Conservation (phyloP, 2,888 invertebrate genomes). For the Zaprionus obscuricornis region DNA sequence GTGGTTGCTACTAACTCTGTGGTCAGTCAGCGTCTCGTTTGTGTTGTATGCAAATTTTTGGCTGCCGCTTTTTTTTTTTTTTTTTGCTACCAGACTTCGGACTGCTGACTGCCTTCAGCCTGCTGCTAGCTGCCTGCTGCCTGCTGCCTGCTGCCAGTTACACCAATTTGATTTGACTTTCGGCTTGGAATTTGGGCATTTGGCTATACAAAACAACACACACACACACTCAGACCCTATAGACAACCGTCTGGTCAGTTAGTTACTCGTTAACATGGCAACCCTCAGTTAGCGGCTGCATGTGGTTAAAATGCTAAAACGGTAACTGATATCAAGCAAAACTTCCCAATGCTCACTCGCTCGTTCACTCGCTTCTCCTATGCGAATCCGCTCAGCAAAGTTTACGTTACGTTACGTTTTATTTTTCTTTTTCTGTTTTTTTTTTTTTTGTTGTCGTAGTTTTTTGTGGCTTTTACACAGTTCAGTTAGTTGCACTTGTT, state of each 20-base stretch:
- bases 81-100: not conserved
- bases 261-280: constrained; percentile 57
- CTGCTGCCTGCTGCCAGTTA: not conserved
- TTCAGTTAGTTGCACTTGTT: constrained; percentile 68
- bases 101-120: not conserved
- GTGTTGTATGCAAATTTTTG: constrained; percentile 76
- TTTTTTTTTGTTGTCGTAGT: constrained; percentile 30
- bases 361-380: constrained; percentile 24
- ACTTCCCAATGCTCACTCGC: not conserved
- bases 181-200: constrained; percentile 58
- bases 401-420: not conserved
- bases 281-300: constrained; percentile 41
- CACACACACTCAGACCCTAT: constrained; percentile 19
- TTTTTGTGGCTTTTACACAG: constrained; percentile 34
- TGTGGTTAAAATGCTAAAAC: constrained; percentile 52
- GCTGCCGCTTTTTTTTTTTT: constrained; percentile 59
- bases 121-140: not conserved
- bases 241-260: constrained; percentile 34
- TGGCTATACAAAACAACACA: constrained; percentile 21
- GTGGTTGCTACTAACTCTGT: constrained; percentile 17
- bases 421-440: constrained; percentile 11
- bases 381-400: constrained; percentile 40
- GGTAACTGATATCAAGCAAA: constrained; percentile 59
- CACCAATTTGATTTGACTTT: constrained; percentile 56
- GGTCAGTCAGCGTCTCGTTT: constrained; percentile 61